These are phyloP conservation scores for Narcine bancroftii DNA, from an alignment of 2,113 vertebrate genomes.

Conservation along the genomic window DNA sequence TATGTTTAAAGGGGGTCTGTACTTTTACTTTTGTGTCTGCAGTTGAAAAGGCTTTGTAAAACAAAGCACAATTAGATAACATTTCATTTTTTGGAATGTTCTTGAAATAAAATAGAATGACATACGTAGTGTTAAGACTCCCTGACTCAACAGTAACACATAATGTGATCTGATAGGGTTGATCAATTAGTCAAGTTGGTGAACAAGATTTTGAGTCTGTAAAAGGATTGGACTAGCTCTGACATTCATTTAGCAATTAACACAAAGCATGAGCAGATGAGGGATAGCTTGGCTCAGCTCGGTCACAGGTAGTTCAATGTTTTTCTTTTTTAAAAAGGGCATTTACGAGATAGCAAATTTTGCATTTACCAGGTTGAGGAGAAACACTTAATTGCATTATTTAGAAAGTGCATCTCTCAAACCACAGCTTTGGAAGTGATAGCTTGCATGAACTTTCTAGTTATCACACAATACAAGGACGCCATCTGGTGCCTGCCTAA, in stretches of 20 bases:
- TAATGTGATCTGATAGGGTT: background rate
- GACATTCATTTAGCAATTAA: background rate
- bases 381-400: background rate
- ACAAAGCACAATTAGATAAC: background rate
- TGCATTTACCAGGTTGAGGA: background rate
- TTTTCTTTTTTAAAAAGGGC: background rate
- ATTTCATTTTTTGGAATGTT: background rate
- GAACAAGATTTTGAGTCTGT: background rate
- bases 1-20: background rate
- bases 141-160: too few relatives aligned
- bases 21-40: background rate
- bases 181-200: background rate
- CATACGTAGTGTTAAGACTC: too few relatives aligned
- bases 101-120: background rate
- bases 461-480: background rate
- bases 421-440: background rate
- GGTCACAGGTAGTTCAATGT: too few relatives aligned
- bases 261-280: background rate
- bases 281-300: background rate
- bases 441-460: background rate
- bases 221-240: background rate
- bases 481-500: conserved; percentile 20
- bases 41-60: background rate
- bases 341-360: background rate
- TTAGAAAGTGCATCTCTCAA: background rate